Conservation (phyloP, 2,113 vertebrate genomes). For the Corythoichthys haematopterus region DNA sequence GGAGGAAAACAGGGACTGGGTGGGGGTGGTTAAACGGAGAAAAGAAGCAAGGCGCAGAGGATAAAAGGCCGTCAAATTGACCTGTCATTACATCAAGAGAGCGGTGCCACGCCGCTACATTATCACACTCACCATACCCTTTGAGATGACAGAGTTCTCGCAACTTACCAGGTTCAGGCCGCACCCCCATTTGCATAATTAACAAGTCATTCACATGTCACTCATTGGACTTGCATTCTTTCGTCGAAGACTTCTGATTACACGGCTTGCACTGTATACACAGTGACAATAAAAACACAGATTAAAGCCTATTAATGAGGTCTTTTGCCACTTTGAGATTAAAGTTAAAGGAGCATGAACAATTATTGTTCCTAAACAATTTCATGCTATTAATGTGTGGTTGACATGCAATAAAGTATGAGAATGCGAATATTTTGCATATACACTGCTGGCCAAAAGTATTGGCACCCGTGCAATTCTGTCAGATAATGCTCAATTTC, state of each 20-base stretch:
- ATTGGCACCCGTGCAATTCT: too few relatives aligned
- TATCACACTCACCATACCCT: slow-evolving; percentile 74
- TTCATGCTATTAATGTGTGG: slow-evolving; percentile 9
- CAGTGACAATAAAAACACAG: slow-evolving; percentile 30
- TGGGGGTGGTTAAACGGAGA: slow-evolving; percentile 62
- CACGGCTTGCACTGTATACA: slow-evolving; percentile 44
- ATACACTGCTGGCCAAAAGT: too few relatives aligned
- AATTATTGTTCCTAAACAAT: slow-evolving; percentile 8
- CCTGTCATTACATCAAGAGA: slow-evolving; percentile 84
- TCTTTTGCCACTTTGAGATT: slow-evolving; percentile 11
- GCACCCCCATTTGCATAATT: slow-evolving; percentile 75
- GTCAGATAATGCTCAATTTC: too few relatives aligned
- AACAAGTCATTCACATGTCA: slow-evolving; percentile 73
- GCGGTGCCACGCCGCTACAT: slow-evolving; percentile 72
- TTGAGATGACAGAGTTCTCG: slow-evolving; percentile 68
- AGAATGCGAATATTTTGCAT: too few relatives aligned
- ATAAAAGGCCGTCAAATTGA: slow-evolving; percentile 85
- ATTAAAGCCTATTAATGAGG: slow-evolving; percentile 28
- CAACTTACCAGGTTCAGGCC: slow-evolving; percentile 69
- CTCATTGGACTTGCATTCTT: slow-evolving; percentile 67
- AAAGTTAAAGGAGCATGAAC: slow-evolving; percentile 6
- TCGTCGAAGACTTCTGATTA: slow-evolving; percentile 51
- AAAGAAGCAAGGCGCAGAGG: slow-evolving; percentile 71
- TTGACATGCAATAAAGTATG: slow-evolving; percentile 2
- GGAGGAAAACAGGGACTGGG: slow-evolving; percentile 60